A percentile compares a stretch with the other conserved stretches of the same genome.
Conservation (phyloP, 2,797 vertebrate species). For the Morelia viridis region DNA sequence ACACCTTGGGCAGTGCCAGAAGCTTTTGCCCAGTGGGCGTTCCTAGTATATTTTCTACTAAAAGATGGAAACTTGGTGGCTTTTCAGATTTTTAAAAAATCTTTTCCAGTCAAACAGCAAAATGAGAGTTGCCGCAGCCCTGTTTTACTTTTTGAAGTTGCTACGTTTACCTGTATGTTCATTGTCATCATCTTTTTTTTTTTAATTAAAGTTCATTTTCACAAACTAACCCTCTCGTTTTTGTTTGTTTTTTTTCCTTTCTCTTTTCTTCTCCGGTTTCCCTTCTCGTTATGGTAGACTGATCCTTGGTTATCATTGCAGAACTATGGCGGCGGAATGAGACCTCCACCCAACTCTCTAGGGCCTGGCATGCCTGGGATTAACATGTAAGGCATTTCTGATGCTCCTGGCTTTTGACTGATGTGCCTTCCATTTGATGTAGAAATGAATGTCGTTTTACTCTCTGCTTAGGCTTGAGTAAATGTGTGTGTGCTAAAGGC, state of each 20-base stretch:
- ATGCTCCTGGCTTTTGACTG: conserved; percentile 8
- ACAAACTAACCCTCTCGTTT: conserved; percentile 62
- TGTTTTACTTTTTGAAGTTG: conserved; percentile 32
- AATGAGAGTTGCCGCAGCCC: conserved; percentile 3
- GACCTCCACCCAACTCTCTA: conserved; percentile 97
- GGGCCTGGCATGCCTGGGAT: conserved; percentile 98
- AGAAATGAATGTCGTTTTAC: not conserved
- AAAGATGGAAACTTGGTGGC: conserved; percentile 16
- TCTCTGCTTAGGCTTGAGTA: not conserved
- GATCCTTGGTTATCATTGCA: conserved; percentile 85
- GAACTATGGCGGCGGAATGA: conserved; percentile 98
- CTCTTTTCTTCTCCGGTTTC: conserved; percentile 59
- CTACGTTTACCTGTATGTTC: conserved; percentile 32
- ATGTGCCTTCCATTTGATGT: not conserved
- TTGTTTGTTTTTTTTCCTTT: conserved; percentile 63
- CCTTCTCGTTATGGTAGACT: conserved; percentile 72
- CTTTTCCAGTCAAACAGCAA: not conserved
- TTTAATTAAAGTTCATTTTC: conserved; percentile 51
- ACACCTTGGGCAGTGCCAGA: conserved; percentile 3
- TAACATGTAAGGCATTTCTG: conserved; percentile 86
- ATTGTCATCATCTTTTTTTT: conserved; percentile 30
- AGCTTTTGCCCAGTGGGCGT: not conserved
- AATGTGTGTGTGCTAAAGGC: not conserved
- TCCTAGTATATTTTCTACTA: not conserved
- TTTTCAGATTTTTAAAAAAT: conserved; percentile 5